Conservation (phyloP, 2,888 invertebrate genomes). For the Lordiphosa fenestrarum region DNA sequence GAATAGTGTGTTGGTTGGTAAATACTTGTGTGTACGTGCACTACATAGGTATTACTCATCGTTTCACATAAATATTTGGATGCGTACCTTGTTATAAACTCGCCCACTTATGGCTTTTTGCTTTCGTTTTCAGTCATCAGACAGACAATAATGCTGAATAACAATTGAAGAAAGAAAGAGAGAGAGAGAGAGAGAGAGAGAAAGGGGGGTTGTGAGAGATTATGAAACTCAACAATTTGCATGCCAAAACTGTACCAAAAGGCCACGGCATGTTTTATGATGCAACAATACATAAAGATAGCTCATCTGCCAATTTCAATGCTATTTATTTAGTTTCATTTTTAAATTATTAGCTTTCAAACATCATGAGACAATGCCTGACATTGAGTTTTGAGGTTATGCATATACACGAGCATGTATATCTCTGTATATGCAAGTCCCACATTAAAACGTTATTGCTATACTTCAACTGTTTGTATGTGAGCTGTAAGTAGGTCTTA, state of each 20-base stretch:
- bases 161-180: slow-evolving; percentile 11
- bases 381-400: slow-evolving; percentile 66
- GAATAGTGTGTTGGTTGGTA: too few relatives aligned
- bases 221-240: slow-evolving; percentile 58
- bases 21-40: too few relatives aligned
- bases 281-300: slow-evolving; percentile 38
- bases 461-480: slow-evolving; percentile 6
- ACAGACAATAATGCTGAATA: slow-evolving; percentile 21
- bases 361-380: slow-evolving; percentile 50
- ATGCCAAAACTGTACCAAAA: slow-evolving; percentile 50
- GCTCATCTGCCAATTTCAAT: slow-evolving; percentile 38
- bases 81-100: slow-evolving; percentile 10
- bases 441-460: too few relatives aligned
- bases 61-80: slow-evolving; percentile 5
- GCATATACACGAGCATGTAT: slow-evolving; percentile 1
- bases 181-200: background rate
- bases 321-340: slow-evolving; percentile 53
- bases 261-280: slow-evolving; percentile 42
- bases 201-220: slow-evolving; percentile 11
- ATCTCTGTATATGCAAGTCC: background rate
- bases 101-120: slow-evolving; percentile 17
- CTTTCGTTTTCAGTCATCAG: slow-evolving; percentile 32
- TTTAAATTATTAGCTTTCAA: slow-evolving; percentile 16
- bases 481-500: slow-evolving; percentile 1
- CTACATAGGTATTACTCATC: too few relatives aligned